Conservation (phyloP, 2,888 invertebrate genomes). For the Drosophila paranaensis region DNA sequence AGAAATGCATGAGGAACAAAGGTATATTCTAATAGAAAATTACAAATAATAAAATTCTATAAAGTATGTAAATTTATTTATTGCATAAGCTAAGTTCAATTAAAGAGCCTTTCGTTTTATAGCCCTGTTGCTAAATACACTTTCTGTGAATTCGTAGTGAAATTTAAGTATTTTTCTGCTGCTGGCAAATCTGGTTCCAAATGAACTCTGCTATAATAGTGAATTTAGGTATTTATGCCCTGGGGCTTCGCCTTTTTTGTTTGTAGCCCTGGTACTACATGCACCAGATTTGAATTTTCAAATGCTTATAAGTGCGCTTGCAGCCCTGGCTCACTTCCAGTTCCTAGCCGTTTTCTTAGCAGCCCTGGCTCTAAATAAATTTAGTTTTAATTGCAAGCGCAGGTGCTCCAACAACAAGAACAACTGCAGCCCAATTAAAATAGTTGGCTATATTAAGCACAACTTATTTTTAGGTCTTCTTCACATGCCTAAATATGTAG, state of each 20-base stretch:
- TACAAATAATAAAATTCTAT: no score
- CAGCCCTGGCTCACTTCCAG: background rate
- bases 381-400: background rate
- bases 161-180: background rate
- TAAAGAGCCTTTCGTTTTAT: background rate
- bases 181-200: background rate
- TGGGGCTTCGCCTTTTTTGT: no score
- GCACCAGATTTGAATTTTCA: background rate
- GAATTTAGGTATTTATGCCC: no score
- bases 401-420: background rate
- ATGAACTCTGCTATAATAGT: background rate
- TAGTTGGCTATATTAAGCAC: background rate
- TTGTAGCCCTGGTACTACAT: background rate
- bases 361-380: background rate
- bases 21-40: background rate
- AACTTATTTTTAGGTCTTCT: conserved; percentile 9
- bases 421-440: conserved; percentile 2
- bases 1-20: background rate
- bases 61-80: no score
- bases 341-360: background rate
- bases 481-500: background rate
- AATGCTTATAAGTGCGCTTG: background rate
- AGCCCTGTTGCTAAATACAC: background rate
- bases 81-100: no score
- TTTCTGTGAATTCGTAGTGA: background rate